Conservation (phyloP, 2,888 invertebrate species). For the Acleris emargana region DNA sequence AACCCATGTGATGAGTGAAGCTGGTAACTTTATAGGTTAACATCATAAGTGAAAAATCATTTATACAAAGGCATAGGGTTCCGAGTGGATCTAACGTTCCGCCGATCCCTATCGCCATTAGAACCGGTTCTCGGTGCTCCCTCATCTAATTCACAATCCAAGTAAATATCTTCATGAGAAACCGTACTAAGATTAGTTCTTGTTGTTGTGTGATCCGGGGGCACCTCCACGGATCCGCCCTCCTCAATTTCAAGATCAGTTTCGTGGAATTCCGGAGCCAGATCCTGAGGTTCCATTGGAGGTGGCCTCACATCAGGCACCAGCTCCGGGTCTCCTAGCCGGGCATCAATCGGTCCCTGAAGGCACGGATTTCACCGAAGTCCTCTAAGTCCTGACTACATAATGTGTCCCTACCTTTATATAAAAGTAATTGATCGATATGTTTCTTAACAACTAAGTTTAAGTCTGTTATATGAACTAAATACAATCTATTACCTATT, state of each 20-base stretch:
- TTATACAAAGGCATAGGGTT: too few relatives aligned
- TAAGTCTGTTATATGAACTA: too few relatives aligned
- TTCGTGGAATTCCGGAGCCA: not conserved
- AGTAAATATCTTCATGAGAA: slow-evolving; percentile 1
- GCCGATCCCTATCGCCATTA: not conserved
- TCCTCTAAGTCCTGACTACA: slow-evolving; percentile 14
- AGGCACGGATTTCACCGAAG: too few relatives aligned
- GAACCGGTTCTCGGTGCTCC: not conserved
- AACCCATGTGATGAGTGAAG: too few relatives aligned
- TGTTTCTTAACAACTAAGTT: too few relatives aligned
- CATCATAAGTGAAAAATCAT: too few relatives aligned
- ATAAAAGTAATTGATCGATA: too few relatives aligned
- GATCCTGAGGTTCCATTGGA: not conserved
- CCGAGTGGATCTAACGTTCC: not conserved
- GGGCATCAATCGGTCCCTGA: not conserved
- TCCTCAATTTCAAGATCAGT: not conserved
- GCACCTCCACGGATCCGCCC: not conserved
- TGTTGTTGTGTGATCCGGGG: not conserved
- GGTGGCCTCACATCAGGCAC: not conserved
- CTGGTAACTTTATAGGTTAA: too few relatives aligned
- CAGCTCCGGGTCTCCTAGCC: not conserved
- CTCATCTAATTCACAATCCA: slow-evolving; percentile 1
- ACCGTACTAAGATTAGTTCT: not conserved
- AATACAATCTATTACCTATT: too few relatives aligned
- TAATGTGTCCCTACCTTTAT: too few relatives aligned